Evolutionary conservation across 2,888 invertebrate genomes (phyloP).

Genomic region (Volucella inanis): DNA sequence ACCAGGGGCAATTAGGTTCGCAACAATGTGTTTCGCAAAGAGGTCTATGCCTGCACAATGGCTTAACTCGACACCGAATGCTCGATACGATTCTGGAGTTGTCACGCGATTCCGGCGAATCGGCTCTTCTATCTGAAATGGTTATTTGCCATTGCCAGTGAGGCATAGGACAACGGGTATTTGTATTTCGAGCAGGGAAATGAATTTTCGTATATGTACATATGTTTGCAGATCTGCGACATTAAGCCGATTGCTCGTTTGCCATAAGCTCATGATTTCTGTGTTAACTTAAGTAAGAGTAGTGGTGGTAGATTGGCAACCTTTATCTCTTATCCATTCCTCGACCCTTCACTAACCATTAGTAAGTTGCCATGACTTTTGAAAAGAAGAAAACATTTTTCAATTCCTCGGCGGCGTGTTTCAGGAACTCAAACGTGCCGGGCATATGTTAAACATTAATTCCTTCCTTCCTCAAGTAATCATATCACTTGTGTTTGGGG

Average conservation of each 20-base stretch:
- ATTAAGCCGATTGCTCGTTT: constrained; percentile 55
- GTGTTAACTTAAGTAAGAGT: constrained; percentile 15
- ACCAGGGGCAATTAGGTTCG: constrained; percentile 64
- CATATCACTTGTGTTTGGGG: constrained; percentile 42
- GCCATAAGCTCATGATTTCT: constrained; percentile 25
- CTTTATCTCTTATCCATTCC: not conserved
- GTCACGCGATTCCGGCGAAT: constrained; percentile 65
- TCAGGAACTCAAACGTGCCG: constrained; percentile 50
- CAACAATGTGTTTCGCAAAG: constrained; percentile 52
- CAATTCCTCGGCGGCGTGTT: constrained; percentile 21
- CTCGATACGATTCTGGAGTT: constrained; percentile 63
- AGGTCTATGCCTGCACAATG: constrained; percentile 45
- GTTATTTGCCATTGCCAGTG: constrained; percentile 33
- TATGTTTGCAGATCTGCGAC: constrained; percentile 48
- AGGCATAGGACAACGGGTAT: constrained; percentile 48
- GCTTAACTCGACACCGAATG: constrained; percentile 48
- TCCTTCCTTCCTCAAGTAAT: constrained; percentile 64
- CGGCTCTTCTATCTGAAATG: constrained; percentile 45
- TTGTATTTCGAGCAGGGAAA: constrained; percentile 19
- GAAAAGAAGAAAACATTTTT: constrained; percentile 15
- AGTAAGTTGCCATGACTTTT: constrained; percentile 19
- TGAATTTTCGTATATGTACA: not conserved
- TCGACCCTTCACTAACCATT: not conserved
- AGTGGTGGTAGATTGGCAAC: not conserved
- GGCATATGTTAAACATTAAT: constrained; percentile 62